Conservation (phyloP, 2,797 vertebrate genomes). For the Atherinosoma microstoma region DNA sequence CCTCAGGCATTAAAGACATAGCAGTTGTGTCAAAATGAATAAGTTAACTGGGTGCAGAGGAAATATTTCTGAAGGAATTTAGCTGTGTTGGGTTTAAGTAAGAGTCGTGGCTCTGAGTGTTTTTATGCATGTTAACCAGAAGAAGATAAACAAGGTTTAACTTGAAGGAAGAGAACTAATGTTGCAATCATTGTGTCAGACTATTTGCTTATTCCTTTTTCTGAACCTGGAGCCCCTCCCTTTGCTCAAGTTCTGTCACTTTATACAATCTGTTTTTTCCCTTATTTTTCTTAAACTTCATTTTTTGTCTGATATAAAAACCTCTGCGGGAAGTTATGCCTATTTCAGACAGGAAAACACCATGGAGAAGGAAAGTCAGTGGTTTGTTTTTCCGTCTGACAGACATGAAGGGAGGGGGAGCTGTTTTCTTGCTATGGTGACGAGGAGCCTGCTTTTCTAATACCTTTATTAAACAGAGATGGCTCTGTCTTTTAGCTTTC, state of each 20-base stretch:
- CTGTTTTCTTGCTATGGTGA: constrained; percentile 56
- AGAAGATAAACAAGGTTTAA: constrained; percentile 39
- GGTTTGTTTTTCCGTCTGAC: constrained; percentile 69
- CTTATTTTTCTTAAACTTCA: neutral
- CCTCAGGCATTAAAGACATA: constrained; percentile 32
- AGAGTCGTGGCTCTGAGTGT: constrained; percentile 16
- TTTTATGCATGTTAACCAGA: constrained; percentile 3
- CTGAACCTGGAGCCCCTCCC: constrained; percentile 22
- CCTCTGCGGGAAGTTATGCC: constrained; percentile 42
- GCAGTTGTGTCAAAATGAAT: constrained; percentile 28
- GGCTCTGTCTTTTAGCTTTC: constrained; percentile 36
- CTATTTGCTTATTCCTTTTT: constrained; percentile 22
- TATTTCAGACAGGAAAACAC: constrained; percentile 55
- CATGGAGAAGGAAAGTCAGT: constrained; percentile 36
- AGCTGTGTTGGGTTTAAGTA: constrained; percentile 16
- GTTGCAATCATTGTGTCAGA: constrained; percentile 49
- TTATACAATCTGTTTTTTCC: neutral
- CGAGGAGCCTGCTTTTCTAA: constrained; percentile 38
- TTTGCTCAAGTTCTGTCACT: constrained; percentile 10
- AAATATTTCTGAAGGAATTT: constrained; percentile 33
- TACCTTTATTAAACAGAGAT: constrained; percentile 41
- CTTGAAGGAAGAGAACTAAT: constrained; percentile 54
- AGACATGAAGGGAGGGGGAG: constrained; percentile 23
- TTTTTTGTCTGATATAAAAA: constrained; percentile 38
- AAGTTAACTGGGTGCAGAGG: constrained; percentile 34